Conservation (phyloP, 2,888 invertebrate genomes). For the Plusia festucae region DNA sequence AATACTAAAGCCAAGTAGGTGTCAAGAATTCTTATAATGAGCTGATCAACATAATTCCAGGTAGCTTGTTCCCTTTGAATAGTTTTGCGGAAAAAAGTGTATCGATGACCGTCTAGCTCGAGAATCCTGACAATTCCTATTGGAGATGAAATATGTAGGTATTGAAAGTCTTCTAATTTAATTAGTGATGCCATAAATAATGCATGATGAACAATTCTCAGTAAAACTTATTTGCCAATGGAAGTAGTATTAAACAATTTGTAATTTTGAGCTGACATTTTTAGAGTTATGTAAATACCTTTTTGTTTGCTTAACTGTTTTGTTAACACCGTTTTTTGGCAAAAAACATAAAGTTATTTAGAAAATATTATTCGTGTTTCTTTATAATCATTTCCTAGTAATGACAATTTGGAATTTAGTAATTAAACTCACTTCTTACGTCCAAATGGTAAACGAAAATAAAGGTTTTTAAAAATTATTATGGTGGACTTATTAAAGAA, state of each 20-base stretch:
- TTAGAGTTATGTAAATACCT: neutral
- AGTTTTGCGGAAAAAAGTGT: conserved; percentile 38
- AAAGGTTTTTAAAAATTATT: neutral
- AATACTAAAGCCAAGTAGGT: conserved; percentile 33
- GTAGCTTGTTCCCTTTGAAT: conserved; percentile 32
- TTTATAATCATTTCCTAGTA: neutral
- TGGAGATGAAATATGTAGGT: conserved; percentile 13
- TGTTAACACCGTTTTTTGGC: neutral
- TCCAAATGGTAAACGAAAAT: neutral
- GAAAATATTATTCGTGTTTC: neutral
- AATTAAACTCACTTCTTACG: neutral
- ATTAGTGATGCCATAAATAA: conserved; percentile 19
- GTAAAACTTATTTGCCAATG: neutral
- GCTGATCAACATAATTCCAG: conserved; percentile 52
- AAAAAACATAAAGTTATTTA: neutral
- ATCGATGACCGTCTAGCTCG: conserved; percentile 22
- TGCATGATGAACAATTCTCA: neutral
- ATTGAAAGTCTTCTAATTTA: conserved; percentile 23
- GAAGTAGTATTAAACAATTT: neutral
- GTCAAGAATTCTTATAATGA: conserved; percentile 56
- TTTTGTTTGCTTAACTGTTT: neutral
- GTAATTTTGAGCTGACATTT: neutral
- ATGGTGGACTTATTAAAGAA: too few species aligned
- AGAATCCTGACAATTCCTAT: conserved; percentile 41
- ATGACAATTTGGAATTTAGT: neutral